Percentiles rank a stretch among this genome's conserved stretches.
Conservation (phyloP, 2,797 vertebrate genomes). For the Crax fasciolata region DNA sequence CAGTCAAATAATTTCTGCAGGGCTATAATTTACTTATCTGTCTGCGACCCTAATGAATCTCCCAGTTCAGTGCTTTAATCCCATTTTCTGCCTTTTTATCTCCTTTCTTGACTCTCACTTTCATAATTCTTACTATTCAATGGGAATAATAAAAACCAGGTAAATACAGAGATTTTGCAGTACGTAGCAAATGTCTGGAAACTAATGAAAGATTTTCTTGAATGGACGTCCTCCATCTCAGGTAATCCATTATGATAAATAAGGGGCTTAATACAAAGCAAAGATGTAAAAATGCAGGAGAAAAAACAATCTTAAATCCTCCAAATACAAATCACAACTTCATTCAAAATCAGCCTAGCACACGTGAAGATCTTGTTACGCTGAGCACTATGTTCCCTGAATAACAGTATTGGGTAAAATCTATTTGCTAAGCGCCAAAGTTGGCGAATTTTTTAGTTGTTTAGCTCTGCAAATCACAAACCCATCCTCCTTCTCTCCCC, state of each 20-base stretch:
- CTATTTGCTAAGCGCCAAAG: not conserved
- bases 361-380: rapidly evolving
- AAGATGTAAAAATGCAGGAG: not conserved
- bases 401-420: not conserved
- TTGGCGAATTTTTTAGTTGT: rapidly evolving
- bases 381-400: rapidly evolving
- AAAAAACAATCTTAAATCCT: not conserved
- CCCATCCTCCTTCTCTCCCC: rapidly evolving
- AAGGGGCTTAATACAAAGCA: not conserved
- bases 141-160: not conserved
- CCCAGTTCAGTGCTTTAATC: not conserved
- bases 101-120: not conserved
- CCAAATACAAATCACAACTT: not conserved
- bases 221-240: not conserved
- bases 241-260: not conserved
- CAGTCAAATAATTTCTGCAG: conserved; percentile 64
- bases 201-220: not conserved
- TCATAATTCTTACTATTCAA: not conserved
- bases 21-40: conserved; percentile 52
- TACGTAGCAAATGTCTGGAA: not conserved
- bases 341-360: rapidly evolving
- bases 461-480: not conserved
- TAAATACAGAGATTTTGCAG: rapidly evolving
- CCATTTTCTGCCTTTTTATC: conserved; percentile 32
- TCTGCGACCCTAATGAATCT: conserved; percentile 33